Evolutionary conservation across 1,140 invertebrate species (phyloP).

Genomic region (Drosophila kepulauana): DNA sequence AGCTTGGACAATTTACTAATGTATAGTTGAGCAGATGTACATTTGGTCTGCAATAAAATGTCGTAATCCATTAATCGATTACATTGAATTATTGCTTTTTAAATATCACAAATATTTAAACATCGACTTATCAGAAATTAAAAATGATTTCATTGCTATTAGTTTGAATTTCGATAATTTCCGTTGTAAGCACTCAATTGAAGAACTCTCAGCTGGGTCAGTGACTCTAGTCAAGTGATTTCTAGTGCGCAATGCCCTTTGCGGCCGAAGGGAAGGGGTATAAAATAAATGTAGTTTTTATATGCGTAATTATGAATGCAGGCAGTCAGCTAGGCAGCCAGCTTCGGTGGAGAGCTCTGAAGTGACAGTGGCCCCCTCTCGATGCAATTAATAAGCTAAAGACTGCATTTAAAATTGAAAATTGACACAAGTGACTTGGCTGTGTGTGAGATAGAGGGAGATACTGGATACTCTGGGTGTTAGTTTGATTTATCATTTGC

Average conservation of each 20-base stretch:
- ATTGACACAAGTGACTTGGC: slow-evolving; percentile 53
- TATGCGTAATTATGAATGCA: slow-evolving; percentile 72
- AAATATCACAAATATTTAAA: too few species aligned
- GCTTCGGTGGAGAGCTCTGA: slow-evolving; percentile 1
- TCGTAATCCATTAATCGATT: too few species aligned
- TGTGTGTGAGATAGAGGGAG: slow-evolving; percentile 7
- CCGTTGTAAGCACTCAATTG: not conserved
- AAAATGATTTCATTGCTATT: not conserved
- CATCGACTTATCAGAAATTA: not conserved
- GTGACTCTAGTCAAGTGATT: slow-evolving; percentile 14
- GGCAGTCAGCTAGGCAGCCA: not conserved
- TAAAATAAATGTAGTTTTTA: slow-evolving; percentile 52
- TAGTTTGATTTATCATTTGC: slow-evolving; percentile 84
- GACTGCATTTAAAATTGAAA: slow-evolving; percentile 74
- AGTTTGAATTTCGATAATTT: not conserved
- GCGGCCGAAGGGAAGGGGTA: slow-evolving; percentile 10
- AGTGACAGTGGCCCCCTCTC: slow-evolving; percentile 5
- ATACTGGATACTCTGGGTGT: slow-evolving; percentile 43
- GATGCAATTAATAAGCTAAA: slow-evolving; percentile 75
- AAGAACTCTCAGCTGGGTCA: not conserved
- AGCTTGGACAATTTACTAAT: too few species aligned
- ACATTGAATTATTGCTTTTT: too few species aligned
- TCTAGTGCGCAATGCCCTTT: not conserved
- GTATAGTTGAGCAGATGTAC: too few species aligned
- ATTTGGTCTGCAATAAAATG: too few species aligned